Base-by-base conservation (phyloP, 2,797 vertebrate species). In the Scyliorhinus canicula region DNA sequence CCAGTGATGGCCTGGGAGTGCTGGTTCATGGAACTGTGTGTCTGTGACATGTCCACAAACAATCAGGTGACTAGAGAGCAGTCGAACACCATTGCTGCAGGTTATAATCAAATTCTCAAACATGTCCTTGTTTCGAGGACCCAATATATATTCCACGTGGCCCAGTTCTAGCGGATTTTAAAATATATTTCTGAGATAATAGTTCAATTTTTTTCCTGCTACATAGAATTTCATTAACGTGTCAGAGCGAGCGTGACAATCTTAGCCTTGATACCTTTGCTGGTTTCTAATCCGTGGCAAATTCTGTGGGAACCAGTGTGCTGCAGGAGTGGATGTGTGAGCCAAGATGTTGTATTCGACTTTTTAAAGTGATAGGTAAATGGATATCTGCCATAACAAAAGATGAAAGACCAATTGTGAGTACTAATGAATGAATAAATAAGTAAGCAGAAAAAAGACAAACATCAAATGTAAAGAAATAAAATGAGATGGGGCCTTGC, bases 21-120 rank as follows among this genome's bases (percentile, higher is more conserved):
- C 47, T 71, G 65, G 44, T 50, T 52, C n/a, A 74, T 94, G 93
- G 65, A 94, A 94, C 67, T 19, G 47, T 21, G 28, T 74, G 44
- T 94, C 35, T 1, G 93, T 94, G 93, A 94, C 50, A 65, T 94
- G 28, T 65, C 65, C 67, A 71, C 9, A 69, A 57, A 88, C 12
- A 35, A 88, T 21, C 47, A 31, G 55, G n/a, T 90, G 57, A 90
- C 31, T n/a, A 55, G 52, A 55, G 60, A 60, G 57, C n/a, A 3
- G 31, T 65, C 21, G 44, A 40, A 93, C n/a, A 93, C 40, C 40
- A 67, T 52, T 55, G 52, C 52, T 90, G 57, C 31, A 60, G 86
- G 12, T 90, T 90, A n/a, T n/a, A n/a, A 90, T 90, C 86, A 90
- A 90, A 90, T 28, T 90, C 52, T 6, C n/a, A 93, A 67, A 69